phyloP scores from a whole-genome alignment of 2,888 invertebrate species.

The Agriopis leucophaearia region DNA sequence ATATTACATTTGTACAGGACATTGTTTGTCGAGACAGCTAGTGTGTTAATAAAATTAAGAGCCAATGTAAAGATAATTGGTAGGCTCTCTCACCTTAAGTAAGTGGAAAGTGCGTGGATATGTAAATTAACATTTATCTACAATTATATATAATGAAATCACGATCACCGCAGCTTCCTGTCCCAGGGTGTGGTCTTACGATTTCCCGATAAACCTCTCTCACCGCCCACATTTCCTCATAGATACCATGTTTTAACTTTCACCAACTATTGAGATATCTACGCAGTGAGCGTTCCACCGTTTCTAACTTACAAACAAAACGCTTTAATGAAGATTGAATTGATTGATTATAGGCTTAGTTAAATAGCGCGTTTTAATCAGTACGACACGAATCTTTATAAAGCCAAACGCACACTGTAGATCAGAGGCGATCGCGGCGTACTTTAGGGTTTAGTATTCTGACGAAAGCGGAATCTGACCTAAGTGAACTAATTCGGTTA shows the following conservation, averaged over 20 bases:
- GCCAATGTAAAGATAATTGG: neutral
- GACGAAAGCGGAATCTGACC: too few relatives aligned
- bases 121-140: neutral
- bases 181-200: neutral
- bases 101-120: conserved; percentile 1
- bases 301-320: neutral
- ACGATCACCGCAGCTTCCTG: neutral
- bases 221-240: conserved; percentile 16
- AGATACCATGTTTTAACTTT: conserved; percentile 16
- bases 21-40: too few relatives aligned
- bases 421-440: too few relatives aligned
- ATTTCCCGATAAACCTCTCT: conserved; percentile 22
- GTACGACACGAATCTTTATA: neutral
- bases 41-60: too few relatives aligned
- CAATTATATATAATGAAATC: neutral
- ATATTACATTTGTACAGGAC: too few relatives aligned
- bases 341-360: neutral
- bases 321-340: neutral
- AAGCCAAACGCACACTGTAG: too few relatives aligned
- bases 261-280: conserved; percentile 8
- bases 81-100: neutral
- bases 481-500: too few relatives aligned
- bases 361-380: conserved; percentile 5
- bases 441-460: too few relatives aligned
- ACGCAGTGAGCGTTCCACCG: neutral